Evolutionary conservation across 2,797 vertebrate species (phyloP), one percentile per base, ranked within the genome.

Genomic region (Glossophaga mutica): DNA sequence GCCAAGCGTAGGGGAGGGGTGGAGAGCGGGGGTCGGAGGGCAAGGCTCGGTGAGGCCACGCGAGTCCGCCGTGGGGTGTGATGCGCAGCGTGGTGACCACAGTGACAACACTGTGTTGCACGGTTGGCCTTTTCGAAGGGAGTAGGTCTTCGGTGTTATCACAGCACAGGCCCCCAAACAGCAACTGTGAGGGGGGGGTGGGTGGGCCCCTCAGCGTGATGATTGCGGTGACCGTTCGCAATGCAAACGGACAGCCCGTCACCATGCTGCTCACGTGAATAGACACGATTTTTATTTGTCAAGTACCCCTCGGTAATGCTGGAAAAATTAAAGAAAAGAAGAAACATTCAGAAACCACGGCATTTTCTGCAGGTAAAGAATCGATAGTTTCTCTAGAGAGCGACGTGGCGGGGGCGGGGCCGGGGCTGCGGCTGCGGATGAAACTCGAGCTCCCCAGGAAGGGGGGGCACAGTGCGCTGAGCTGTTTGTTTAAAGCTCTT

Each of bases 11-110:
- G 15, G 71, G 71, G 8, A 1, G 71, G 39, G 8, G 16, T 3
- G 44, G 26, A 18, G 42, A 8, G 29, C 9, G 24, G 18, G 19
- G 73, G 42, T 21, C 16, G 9, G 73, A 29, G 59, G 59, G 11
- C 14, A 8, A 9, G 44, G 44, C 44, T n/a, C 16, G 0, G 44
- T 2, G 19, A 12, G 11, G 73, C 6, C 9, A 14, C 0, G 1
- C 5, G 32, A n/a, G 18, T 9, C 29, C 1, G 2, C 21, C 0
- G 29, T 21, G 46, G 73, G 37, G 32, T 19, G 26, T 6, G 44
- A 48, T 4, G 42, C 32, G 5, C 71, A 46, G 32, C 6, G 10
- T 77, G 46, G 74, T 10, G 74, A 11, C 29, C 6, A 16, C 1
- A 1, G 42, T 74, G 44, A 16, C 16, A 19, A 26, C 9, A 32